phyloP scores from a whole-genome alignment of 2,797 vertebrate genomes.

The Mormyrops attenuatus region DNA sequence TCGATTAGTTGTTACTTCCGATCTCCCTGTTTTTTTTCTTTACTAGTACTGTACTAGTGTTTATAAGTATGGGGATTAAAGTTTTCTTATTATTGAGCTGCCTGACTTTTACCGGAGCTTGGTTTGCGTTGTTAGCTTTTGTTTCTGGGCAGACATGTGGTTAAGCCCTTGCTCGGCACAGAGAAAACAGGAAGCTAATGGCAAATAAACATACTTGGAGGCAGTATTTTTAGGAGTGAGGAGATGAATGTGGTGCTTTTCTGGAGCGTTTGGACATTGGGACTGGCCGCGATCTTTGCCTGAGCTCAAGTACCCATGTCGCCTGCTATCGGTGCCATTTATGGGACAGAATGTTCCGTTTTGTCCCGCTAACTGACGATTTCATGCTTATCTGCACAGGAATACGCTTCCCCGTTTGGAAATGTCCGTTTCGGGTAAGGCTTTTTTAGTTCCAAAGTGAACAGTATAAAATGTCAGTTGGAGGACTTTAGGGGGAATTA shows the following conservation, averaged over 20 bases:
- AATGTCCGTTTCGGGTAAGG: neutral
- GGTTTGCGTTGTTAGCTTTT: neutral
- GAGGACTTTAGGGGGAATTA: neutral
- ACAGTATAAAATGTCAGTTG: neutral
- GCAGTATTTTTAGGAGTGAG: neutral
- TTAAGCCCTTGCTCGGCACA: neutral
- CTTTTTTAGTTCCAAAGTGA: neutral
- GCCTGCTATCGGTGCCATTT: neutral
- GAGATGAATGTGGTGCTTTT: neutral
- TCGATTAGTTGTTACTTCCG: neutral
- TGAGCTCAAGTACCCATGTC: neutral
- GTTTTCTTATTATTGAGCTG: neutral
- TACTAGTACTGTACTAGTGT: neutral
- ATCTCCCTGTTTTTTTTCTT: neutral
- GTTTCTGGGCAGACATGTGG: slow-evolving; percentile 4
- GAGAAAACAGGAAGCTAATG: neutral
- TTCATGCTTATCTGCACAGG: neutral
- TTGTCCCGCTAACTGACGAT: neutral
- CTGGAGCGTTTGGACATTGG: neutral
- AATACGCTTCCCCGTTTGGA: neutral
- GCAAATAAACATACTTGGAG: neutral
- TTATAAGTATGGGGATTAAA: neutral
- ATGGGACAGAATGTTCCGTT: neutral
- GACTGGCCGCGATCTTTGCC: neutral
- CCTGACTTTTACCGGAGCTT: neutral